A percentile compares a stretch with the other conserved stretches of the same genome.
phyloP scores from a whole-genome alignment of 2,888 invertebrate species.

The Leptopilina syphax region DNA sequence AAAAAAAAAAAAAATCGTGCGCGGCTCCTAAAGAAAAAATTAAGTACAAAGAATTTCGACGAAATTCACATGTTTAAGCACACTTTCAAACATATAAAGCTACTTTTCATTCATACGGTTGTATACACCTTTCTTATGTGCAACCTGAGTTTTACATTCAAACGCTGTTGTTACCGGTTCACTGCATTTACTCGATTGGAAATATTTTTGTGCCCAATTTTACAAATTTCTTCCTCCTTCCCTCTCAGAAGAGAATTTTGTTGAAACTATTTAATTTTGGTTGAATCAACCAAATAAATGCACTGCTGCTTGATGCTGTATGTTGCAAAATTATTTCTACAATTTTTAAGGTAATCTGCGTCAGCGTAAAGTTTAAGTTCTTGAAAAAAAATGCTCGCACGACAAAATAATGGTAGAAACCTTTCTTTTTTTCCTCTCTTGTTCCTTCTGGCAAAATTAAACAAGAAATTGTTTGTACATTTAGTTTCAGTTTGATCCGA shows the following conservation, averaged over 20 bases:
- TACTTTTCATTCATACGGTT: constrained; percentile 23
- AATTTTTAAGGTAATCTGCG: too few species aligned
- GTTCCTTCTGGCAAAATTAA: constrained; percentile 1
- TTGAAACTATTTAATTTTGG: too few species aligned
- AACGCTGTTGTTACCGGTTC: neutral
- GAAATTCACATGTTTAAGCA: constrained; percentile 35
- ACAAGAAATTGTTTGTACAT: constrained; percentile 23
- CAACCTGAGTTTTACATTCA: neutral
- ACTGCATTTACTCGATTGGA: too few species aligned
- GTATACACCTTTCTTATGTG: neutral
- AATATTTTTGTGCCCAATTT: too few species aligned
- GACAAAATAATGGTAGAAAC: too few species aligned
- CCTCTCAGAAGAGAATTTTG: too few species aligned
- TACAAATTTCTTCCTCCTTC: too few species aligned
- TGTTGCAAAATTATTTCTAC: too few species aligned
- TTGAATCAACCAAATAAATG: too few species aligned
- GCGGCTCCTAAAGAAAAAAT: neutral
- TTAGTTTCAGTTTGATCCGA: constrained; percentile 20
- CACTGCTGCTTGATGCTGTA: too few species aligned
- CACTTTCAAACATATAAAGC: constrained; percentile 9
- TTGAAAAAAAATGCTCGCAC: too few species aligned
- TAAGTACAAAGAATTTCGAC: constrained; percentile 16
- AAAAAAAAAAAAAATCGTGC: neutral
- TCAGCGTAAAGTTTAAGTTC: too few species aligned
- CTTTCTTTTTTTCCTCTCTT: neutral